Percentiles rank a stretch among this genome's conserved stretches.
phyloP scores from a whole-genome alignment of 2,888 invertebrate genomes.

The Caenorhabditis parvicauda region DNA sequence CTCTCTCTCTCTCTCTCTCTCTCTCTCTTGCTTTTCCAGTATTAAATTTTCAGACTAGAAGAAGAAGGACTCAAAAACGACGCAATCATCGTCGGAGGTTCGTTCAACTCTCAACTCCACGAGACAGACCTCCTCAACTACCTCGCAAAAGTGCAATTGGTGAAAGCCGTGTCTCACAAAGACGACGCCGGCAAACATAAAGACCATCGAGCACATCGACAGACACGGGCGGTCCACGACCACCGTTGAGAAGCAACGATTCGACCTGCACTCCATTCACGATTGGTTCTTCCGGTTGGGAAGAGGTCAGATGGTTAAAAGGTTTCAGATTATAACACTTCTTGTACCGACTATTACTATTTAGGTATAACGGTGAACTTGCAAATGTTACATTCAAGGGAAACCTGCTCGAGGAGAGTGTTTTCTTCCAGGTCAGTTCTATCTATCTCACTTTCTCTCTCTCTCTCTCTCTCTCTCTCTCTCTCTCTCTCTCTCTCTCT shows the following conservation, averaged over 20 bases:
- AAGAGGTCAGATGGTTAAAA: slow-evolving; percentile 47
- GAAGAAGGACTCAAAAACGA: slow-evolving; percentile 45
- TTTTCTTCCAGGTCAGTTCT: slow-evolving; percentile 42
- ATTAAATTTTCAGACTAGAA: slow-evolving; percentile 29
- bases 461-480: too few species aligned
- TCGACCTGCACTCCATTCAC: slow-evolving; percentile 49
- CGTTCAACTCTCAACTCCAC: slow-evolving; percentile 48
- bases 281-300: slow-evolving; percentile 52
- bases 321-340: slow-evolving; percentile 2
- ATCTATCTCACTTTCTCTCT: too few species aligned
- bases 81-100: slow-evolving; percentile 47
- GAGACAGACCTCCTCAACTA: slow-evolving; percentile 45
- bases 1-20: too few species aligned
- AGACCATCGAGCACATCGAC: slow-evolving; percentile 44
- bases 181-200: slow-evolving; percentile 36
- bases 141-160: slow-evolving; percentile 36
- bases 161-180: slow-evolving; percentile 35
- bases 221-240: slow-evolving; percentile 42
- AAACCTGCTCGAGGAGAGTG: slow-evolving; percentile 36
- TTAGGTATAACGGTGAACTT: slow-evolving; percentile 46
- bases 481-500: too few species aligned
- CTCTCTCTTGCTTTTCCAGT: neutral
- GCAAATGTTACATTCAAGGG: slow-evolving; percentile 40
- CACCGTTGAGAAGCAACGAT: slow-evolving; percentile 43
- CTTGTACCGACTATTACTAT: neutral